Percentiles rank a stretch among this genome's conserved stretches.
Conservation (phyloP, 2,797 vertebrate genomes). For the Mastacembelus armatus region DNA sequence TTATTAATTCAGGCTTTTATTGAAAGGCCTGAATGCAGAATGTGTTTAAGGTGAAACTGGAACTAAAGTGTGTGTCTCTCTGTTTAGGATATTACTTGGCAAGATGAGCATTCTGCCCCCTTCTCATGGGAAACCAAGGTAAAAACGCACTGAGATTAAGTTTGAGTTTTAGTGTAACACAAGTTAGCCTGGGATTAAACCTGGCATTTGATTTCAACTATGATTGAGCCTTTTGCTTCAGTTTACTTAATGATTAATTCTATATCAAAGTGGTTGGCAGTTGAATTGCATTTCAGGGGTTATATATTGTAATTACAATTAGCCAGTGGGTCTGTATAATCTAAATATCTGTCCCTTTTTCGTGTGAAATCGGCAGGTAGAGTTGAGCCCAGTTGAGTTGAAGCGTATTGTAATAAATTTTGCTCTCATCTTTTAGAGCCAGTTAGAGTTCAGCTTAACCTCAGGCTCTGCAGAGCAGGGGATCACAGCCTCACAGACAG, state of each 20-base stretch:
- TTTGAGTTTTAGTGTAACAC: too few relatives aligned
- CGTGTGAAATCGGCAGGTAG: neutral
- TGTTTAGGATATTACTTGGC: conserved; percentile 96
- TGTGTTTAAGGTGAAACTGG: too few relatives aligned
- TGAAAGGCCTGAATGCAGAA: neutral
- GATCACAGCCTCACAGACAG: conserved; percentile 66
- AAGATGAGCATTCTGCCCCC: conserved; percentile 97
- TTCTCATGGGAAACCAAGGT: conserved; percentile 99
- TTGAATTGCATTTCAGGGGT: neutral
- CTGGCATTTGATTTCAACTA: too few relatives aligned
- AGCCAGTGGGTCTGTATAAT: neutral
- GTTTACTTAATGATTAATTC: too few relatives aligned
- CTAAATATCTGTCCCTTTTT: neutral
- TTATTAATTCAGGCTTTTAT: neutral
- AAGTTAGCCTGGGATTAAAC: too few relatives aligned
- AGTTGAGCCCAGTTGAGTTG: neutral
- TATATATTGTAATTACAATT: neutral
- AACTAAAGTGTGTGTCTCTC: conserved; percentile 28
- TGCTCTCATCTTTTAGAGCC: conserved; percentile 85
- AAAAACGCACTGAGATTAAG: too few relatives aligned
- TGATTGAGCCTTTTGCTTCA: too few relatives aligned
- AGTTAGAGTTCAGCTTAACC: conserved; percentile 93
- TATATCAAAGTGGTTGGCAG: too few relatives aligned
- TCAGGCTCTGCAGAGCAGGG: conserved; percentile 83
- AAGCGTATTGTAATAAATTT: neutral